Percentiles rank a stretch among this genome's conserved stretches.
Conservation (phyloP, 1,140 invertebrate species). For the Scaptomyza montana region DNA sequence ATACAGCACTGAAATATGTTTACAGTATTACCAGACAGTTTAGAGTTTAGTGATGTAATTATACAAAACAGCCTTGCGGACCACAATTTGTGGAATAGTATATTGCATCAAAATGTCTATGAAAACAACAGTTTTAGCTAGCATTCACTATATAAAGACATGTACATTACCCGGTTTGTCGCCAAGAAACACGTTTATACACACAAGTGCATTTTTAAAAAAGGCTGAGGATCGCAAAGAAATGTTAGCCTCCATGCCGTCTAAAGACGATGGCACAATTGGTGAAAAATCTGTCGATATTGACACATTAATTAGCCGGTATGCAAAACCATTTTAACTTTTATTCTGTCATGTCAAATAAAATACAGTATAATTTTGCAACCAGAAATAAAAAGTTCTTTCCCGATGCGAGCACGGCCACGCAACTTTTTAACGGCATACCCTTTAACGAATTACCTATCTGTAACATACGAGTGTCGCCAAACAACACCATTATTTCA, state of each 20-base stretch:
- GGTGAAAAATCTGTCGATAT: slow-evolving; percentile 87
- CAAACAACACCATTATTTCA: slow-evolving; percentile 94
- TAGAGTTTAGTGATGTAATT: slow-evolving; percentile 42
- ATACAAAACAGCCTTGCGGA: slow-evolving; percentile 6
- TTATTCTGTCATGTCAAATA: background rate
- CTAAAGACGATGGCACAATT: slow-evolving; percentile 87
- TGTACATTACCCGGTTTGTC: background rate
- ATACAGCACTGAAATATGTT: slow-evolving; percentile 11
- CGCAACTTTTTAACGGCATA: slow-evolving; percentile 90
- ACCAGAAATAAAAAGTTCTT: slow-evolving; percentile 89
- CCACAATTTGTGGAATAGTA: slow-evolving; percentile 1
- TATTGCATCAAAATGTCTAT: slow-evolving; percentile 50
- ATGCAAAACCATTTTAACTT: slow-evolving; percentile 50
- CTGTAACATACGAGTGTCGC: slow-evolving; percentile 90
- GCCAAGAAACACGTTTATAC: slow-evolving; percentile 56
- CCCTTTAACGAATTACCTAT: slow-evolving; percentile 92
- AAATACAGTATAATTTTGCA: slow-evolving; percentile 37
- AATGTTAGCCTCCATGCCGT: slow-evolving; percentile 85
- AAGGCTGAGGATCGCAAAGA: slow-evolving; percentile 86
- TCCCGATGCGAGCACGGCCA: slow-evolving; percentile 89
- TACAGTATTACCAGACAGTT: slow-evolving; percentile 17
- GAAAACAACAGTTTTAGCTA: slow-evolving; percentile 50
- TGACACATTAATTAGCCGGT: slow-evolving; percentile 84
- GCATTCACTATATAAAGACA: slow-evolving; percentile 34
- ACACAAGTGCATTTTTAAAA: slow-evolving; percentile 75